Evolutionary conservation across 1,140 invertebrate genomes (phyloP).

Genomic region (Hestina assimilis): DNA sequence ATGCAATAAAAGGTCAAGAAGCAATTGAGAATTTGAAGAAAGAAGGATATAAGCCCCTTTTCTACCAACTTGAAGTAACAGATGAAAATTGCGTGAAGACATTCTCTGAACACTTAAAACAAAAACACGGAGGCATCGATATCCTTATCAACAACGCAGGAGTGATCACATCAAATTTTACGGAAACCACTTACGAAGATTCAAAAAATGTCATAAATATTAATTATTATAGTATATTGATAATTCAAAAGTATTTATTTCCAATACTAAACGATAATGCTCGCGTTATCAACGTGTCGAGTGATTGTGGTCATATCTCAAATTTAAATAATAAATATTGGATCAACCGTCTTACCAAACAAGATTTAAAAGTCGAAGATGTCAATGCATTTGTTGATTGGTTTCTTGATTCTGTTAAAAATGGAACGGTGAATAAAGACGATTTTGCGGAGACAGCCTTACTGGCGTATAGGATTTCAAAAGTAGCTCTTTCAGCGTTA

Average conservation of each 20-base stretch:
- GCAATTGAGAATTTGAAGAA: constrained; percentile 79
- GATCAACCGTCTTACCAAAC: constrained; percentile 24
- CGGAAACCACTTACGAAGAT: constrained; percentile 81
- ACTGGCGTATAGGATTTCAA: constrained; percentile 24
- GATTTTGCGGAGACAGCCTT: constrained; percentile 19
- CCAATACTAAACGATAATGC: constrained; percentile 30
- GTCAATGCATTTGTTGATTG: constrained; percentile 26
- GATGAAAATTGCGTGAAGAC: constrained; percentile 78
- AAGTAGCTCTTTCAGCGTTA: constrained; percentile 26
- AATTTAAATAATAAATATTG: constrained; percentile 26
- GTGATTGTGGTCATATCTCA: constrained; percentile 25
- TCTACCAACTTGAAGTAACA: constrained; percentile 82
- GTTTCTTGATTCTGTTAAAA: constrained; percentile 27
- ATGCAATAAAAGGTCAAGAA: constrained; percentile 75
- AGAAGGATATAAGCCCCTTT: constrained; percentile 76
- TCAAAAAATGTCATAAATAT: constrained; percentile 56
- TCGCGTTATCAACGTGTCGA: constrained; percentile 28
- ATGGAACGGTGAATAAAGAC: constrained; percentile 16
- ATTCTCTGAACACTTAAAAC: constrained; percentile 80
- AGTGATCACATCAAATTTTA: constrained; percentile 81
- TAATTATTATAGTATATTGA: constrained; percentile 27
- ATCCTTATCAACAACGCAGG: constrained; percentile 91
- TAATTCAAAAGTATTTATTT: constrained; percentile 24
- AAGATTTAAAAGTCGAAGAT: constrained; percentile 16
- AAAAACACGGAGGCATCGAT: constrained; percentile 85